phyloP scores from a whole-genome alignment of 2,797 vertebrate species.

The Channa striata region DNA sequence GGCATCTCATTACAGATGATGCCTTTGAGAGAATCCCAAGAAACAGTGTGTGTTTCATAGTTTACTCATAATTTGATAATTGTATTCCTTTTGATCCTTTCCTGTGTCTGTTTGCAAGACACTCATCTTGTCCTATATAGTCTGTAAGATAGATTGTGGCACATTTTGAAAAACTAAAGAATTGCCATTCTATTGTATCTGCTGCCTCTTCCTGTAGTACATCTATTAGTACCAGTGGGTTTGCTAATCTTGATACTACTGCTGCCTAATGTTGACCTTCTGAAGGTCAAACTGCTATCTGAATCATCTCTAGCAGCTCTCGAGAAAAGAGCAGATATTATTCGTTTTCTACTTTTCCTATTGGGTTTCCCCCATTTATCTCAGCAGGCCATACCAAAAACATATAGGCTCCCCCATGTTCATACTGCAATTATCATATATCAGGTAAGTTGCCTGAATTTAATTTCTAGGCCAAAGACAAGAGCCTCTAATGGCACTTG shows the following conservation, averaged over 20 bases:
- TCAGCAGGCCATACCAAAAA: not conserved
- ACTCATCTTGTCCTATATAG: constrained; percentile 34
- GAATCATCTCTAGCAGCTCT: constrained; percentile 59
- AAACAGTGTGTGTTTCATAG: constrained; percentile 52
- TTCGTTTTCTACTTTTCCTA: not conserved
- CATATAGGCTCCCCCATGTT: constrained; percentile 13
- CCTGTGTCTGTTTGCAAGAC: constrained; percentile 34
- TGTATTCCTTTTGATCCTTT: constrained; percentile 63
- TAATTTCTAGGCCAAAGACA: constrained; percentile 75
- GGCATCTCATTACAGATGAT: constrained; percentile 38
- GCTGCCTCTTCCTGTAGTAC: not conserved
- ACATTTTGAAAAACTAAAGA: constrained; percentile 6
- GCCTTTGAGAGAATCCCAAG: constrained; percentile 68
- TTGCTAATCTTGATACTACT: constrained; percentile 12
- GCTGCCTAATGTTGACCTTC: constrained; percentile 51
- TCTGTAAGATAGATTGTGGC: constrained; percentile 30
- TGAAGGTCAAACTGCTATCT: constrained; percentile 68
- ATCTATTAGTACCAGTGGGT: not conserved
- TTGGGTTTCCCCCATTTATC: constrained; percentile 21
- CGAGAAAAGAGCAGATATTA: constrained; percentile 11
- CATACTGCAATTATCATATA: constrained; percentile 29
- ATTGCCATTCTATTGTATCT: not conserved
- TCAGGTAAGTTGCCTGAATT: constrained; percentile 65
- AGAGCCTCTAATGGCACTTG: constrained; percentile 74
- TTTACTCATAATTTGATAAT: constrained; percentile 51